phyloP scores from a whole-genome alignment of 2,113 vertebrate species.

The Ameiurus melas region DNA sequence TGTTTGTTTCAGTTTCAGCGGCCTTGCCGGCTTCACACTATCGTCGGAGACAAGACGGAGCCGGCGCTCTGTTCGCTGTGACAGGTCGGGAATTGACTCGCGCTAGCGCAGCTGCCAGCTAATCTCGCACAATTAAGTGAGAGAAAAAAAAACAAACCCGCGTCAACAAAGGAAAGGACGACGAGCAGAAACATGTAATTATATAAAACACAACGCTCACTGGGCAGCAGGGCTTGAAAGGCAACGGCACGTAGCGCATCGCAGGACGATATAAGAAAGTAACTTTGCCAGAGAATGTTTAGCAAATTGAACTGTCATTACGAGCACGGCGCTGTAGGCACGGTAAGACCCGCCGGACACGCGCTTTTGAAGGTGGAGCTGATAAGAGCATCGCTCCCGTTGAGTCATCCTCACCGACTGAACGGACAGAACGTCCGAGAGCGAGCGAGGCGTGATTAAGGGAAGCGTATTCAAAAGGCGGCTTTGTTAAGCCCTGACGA shows the following conservation, averaged over 20 bases:
- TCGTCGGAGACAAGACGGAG: constrained; percentile 28
- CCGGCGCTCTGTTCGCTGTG: constrained; percentile 31
- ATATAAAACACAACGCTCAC: constrained; percentile 1
- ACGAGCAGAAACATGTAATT: constrained; percentile 18
- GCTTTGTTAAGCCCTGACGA: constrained; percentile 11
- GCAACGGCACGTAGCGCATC: not conserved
- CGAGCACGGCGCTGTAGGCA: not conserved
- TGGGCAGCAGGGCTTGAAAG: not conserved
- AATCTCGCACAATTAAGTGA: constrained; percentile 43
- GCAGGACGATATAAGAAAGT: not conserved
- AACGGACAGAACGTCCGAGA: constrained; percentile 14
- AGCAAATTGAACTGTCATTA: not conserved
- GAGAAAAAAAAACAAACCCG: constrained; percentile 14
- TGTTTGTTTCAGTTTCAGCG: constrained; percentile 6
- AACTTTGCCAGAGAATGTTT: not conserved
- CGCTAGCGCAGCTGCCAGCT: constrained; percentile 37
- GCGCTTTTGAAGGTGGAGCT: constrained; percentile 24
- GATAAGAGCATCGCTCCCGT: constrained; percentile 28
- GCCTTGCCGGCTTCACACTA: constrained; percentile 25
- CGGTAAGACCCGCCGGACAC: not conserved
- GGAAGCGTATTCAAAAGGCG: not conserved
- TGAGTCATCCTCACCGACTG: constrained; percentile 16
- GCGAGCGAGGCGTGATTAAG: constrained; percentile 33
- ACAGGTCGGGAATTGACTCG: constrained; percentile 48
- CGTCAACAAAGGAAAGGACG: constrained; percentile 23